Evolutionary conservation across 2,888 invertebrate genomes (phyloP), one percentile per base, ranked within the genome.

Genomic region (Dascillus cervinus): DNA sequence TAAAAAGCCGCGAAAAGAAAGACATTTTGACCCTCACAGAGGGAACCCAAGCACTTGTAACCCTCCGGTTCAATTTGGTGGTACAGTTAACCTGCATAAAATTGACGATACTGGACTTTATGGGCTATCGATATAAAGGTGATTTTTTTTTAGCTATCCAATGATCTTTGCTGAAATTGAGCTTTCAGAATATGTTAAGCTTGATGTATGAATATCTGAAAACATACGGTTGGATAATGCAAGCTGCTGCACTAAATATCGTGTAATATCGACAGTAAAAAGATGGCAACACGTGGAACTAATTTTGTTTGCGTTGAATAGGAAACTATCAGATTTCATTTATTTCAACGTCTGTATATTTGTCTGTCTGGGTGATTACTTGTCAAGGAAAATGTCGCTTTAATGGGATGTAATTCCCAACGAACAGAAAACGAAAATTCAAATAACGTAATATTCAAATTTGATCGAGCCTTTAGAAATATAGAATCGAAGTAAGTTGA

Each of bases 1-100:
- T 58, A 58, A 58, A 58, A 58, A 56, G 52, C 53, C 53, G 55
- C 56, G 57, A 56, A 55, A 51, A 53, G 55, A 56, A 58, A 58
- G 55, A 57, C 56, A 53, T 57, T 55, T 50, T 52, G 56, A 56
- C 57, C 57, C 58, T 53, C 44, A 17, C 5, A 17, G 42, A 39
- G 43, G 46, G 46, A 47, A 46, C 40, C 27, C 39, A 24, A 34
- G 46, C 44, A 47, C 48, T 49, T 49, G 49, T 50, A 43, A 47
- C 55, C 55, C 53, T 50, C 43, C 43, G 44, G 52, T 52, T 56
- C 55, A 55, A 55, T 59, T 58, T 56, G 52, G n/a, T n/a, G n/a
- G 46, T 49, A 50, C 47, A 53, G 58, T 58, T 58, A 58, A 57
- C 56, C 54, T 56, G 39, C 39, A 37, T 39, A 38, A 38, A 38